Conservation (phyloP, 2,113 vertebrate genomes). For the Conger conger region DNA sequence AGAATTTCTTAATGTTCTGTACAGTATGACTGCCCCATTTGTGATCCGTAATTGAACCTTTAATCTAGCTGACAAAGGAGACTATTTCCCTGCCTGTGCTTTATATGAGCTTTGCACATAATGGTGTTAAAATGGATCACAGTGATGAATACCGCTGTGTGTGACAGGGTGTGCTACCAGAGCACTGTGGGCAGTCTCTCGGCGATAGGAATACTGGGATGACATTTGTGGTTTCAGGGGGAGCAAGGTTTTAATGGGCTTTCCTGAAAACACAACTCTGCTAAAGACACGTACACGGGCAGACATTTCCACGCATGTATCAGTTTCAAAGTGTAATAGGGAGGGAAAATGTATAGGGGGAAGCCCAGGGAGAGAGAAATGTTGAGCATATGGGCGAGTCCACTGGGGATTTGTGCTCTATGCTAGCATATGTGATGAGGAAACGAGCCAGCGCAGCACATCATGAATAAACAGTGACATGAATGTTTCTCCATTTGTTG, state of each 20-base stretch:
- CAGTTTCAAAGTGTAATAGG: background rate
- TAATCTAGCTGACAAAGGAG: no score
- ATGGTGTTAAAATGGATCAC: no score
- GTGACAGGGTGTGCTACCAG: no score
- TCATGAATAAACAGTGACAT: background rate
- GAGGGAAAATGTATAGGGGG: background rate
- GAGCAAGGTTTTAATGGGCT: no score
- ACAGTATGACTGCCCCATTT: no score
- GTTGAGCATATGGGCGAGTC: background rate
- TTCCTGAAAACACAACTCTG: no score
- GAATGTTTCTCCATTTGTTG: background rate
- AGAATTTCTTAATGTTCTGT: no score
- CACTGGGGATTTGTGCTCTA: background rate
- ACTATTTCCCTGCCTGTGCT: no score
- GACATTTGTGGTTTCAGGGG: background rate
- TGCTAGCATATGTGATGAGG: background rate
- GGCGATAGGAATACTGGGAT: background rate
- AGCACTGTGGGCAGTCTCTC: background rate
- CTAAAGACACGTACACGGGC: no score
- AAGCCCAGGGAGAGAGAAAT: background rate
- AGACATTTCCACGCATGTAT: background rate
- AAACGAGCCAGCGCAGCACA: background rate
- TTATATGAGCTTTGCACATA: no score
- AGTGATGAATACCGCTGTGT: no score
- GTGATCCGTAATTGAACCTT: no score